Evolutionary conservation across 1,140 invertebrate genomes (phyloP).

Genomic region (Macrosteles quadrilineatus): DNA sequence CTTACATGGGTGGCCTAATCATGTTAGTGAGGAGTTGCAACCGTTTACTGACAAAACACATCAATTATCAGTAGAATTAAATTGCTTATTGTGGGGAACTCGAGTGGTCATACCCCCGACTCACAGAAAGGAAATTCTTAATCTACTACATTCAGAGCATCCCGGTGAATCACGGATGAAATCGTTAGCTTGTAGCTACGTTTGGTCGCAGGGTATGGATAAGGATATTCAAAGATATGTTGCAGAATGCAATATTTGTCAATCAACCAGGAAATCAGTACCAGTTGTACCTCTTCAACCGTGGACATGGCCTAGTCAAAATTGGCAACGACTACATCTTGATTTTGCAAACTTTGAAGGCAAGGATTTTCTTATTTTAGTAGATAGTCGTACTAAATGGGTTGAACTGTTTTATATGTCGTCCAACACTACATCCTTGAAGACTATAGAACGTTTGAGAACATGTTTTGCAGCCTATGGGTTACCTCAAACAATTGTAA

Average conservation of each 20-base stretch:
- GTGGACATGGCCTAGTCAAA: not conserved
- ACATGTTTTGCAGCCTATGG: constrained; percentile 38
- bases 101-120: constrained; percentile 44
- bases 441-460: constrained; percentile 28
- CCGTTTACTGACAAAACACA: not conserved
- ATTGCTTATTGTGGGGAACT: constrained; percentile 31
- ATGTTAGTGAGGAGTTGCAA: constrained; percentile 3
- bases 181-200: constrained; percentile 44
- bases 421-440: not conserved
- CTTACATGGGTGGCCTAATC: constrained; percentile 3
- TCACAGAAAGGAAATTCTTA: constrained; percentile 40
- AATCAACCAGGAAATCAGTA: constrained; percentile 1
- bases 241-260: constrained; percentile 32
- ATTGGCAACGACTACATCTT: not conserved
- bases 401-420: constrained; percentile 43
- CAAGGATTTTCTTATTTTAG: constrained; percentile 26
- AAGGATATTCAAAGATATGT: constrained; percentile 41
- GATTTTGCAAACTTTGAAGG: constrained; percentile 4
- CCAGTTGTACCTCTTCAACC: not conserved
- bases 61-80: constrained; percentile 26
- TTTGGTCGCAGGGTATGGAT: constrained; percentile 51
- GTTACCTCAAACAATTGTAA: constrained; percentile 40
- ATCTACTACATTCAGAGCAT: constrained; percentile 47
- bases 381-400: constrained; percentile 50
- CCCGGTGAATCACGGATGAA: constrained; percentile 50